Base-by-base conservation (phyloP, 2,797 vertebrate genomes). In the Neostethus bicornis region DNA sequence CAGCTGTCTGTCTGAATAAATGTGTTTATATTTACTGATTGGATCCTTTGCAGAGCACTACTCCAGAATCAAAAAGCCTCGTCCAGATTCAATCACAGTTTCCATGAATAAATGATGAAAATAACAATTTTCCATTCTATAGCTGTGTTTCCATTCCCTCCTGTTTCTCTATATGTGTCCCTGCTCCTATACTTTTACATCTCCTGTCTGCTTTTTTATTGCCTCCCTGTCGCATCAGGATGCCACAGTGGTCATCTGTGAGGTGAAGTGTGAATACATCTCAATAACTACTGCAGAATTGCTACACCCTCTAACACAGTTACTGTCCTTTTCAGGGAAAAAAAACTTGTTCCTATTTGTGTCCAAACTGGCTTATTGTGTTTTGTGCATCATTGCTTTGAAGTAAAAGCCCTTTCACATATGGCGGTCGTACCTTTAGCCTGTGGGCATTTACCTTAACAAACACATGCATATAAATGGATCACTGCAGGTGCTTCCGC, bases 41-140 rank as follows among this genome's bases (percentile, higher is more conserved):
- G 37, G 44, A 11, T 59, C 51, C 41, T 72, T 16, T 16, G 41
- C 41, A 71, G 72, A 72, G 59, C 65, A 42, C 58, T 51, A 7
- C 48, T 72, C 52, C 12, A 63, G 57, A 70, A 62, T 77, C 73
- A 62, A 48, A 64, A 56, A 73, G 26, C 41, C 52, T 53, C 55
- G 61, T 75, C 70, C 57, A 63, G 70, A 83, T 83, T 81, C 85
- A 82, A 81, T 87, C 81, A 65, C 60, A 42, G 53, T 66, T 57
- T 45, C 63, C 51, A 87, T 89, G 89, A 89, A 89, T 89, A 87
- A 85, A 80, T 88, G 71, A 90, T 86, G 77, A 80, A 77, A 78
- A 71, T 70, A 74, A 75, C 61, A 69, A 23, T 77, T 78, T 78
- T 58, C 56, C 46, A 51, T 70, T 69, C n/a, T 57, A 48, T 57